phyloP scores from a whole-genome alignment of 2,113 vertebrate species.

The Rhombomys opimus region DNA sequence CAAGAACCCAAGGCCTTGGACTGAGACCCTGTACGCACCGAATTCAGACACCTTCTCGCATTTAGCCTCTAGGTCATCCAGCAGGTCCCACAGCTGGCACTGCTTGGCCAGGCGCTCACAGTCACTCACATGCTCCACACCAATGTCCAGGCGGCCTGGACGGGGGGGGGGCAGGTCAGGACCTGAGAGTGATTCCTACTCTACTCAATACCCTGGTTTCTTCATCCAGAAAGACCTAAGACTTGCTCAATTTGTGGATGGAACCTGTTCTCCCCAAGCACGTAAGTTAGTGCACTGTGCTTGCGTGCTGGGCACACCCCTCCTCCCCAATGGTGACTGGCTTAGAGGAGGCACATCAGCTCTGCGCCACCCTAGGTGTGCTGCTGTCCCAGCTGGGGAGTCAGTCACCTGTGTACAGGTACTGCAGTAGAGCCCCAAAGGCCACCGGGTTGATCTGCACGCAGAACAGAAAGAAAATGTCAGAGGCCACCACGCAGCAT shows the following conservation, averaged over 20 bases:
- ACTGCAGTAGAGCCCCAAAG: conserved; percentile 95
- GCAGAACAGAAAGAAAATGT: conserved; percentile 55
- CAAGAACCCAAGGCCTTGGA: fast-evolving
- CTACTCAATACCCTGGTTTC: neutral
- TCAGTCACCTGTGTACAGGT: conserved; percentile 96
- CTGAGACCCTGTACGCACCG: conserved; percentile 86
- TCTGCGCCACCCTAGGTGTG: neutral
- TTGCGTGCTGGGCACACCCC: neutral
- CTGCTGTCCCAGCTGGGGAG: neutral
- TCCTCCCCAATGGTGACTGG: neutral
- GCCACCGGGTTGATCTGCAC: conserved; percentile 96
- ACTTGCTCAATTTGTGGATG: neutral
- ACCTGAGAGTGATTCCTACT: neutral
- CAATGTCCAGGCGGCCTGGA: conserved; percentile 93
- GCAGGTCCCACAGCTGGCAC: conserved; percentile 94
- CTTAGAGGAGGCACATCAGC: neutral
- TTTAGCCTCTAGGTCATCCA: conserved; percentile 94
- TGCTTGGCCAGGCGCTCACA: conserved; percentile 96
- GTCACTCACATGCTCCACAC: conserved; percentile 94
- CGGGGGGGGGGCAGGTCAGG: too few relatives aligned
- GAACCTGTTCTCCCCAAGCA: neutral
- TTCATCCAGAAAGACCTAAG: neutral
- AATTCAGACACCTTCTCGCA: conserved; percentile 96
- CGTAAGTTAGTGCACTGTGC: fast-evolving
- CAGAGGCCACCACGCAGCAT: neutral